phyloP scores from a whole-genome alignment of 2,113 vertebrate genomes.

The Leiothrix lutea region DNA sequence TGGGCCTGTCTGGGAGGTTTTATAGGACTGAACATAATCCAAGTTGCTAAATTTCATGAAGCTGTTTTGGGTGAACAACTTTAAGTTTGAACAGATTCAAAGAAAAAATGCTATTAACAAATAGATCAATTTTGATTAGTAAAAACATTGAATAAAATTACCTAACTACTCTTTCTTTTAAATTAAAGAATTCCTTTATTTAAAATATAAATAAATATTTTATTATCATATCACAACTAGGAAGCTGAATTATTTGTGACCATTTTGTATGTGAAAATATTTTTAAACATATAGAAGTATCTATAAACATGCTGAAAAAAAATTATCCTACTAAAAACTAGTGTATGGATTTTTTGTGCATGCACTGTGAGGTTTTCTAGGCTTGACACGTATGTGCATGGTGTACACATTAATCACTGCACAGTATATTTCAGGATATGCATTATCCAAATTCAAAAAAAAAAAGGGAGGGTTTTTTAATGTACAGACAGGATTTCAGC shows the following conservation, averaged over 20 bases:
- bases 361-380: background rate
- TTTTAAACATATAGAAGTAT: background rate
- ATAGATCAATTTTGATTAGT: background rate
- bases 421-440: background rate
- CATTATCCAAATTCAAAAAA: background rate
- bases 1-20: background rate
- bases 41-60: background rate
- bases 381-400: background rate
- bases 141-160: background rate
- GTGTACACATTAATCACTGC: background rate
- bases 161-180: background rate
- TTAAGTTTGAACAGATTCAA: background rate
- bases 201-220: background rate
- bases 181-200: background rate
- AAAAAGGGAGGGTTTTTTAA: background rate
- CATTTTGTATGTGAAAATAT: background rate
- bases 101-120: background rate
- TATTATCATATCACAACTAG: background rate
- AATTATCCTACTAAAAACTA: background rate
- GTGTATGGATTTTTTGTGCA: background rate
- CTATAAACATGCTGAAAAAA: background rate
- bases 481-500: background rate
- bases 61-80: background rate
- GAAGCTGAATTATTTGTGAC: background rate
- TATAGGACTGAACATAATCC: background rate